Evolutionary conservation across 2,888 invertebrate species (phyloP).

Genomic region (Gasteruption jaculator): DNA sequence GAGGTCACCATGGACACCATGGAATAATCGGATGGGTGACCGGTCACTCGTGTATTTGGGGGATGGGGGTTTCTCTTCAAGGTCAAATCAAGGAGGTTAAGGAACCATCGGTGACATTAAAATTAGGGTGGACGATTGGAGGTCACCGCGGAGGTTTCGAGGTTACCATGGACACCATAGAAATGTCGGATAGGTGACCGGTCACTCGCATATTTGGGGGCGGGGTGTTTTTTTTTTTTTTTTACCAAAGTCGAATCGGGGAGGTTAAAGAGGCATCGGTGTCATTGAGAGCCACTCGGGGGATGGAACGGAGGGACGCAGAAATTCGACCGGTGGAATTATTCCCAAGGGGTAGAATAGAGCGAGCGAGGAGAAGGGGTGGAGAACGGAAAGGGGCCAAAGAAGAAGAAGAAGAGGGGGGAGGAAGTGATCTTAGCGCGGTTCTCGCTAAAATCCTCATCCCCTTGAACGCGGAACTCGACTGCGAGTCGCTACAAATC

Average conservation of each 20-base stretch:
- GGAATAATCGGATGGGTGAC: no score
- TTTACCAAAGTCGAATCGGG: conserved; percentile 6
- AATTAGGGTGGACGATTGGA: conserved; percentile 14
- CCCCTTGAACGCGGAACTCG: conserved; percentile 26
- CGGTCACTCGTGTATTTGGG: conserved; percentile 13
- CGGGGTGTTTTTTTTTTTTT: conserved; percentile 6
- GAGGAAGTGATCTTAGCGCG: no score
- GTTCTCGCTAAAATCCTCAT: no score
- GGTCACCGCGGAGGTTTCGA: no score
- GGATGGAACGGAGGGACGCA: conserved; percentile 14
- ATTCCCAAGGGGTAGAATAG: no score
- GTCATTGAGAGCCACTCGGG: conserved; percentile 7
- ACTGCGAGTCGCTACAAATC: conserved; percentile 52
- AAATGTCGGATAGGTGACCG: no score
- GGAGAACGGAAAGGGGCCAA: no score
- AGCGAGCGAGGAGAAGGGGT: no score
- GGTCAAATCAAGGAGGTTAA: conserved; percentile 4
- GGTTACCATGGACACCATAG: no score
- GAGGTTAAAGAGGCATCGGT: neutral
- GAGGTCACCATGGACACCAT: no score
- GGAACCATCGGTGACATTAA: neutral
- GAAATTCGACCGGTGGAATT: no score
- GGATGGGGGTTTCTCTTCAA: conserved; percentile 6
- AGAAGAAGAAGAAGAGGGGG: no score
- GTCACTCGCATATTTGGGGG: conserved; percentile 11